Evolutionary conservation across 2,113 vertebrate species (phyloP).

Genomic region (Rhagologus leucostigma): DNA sequence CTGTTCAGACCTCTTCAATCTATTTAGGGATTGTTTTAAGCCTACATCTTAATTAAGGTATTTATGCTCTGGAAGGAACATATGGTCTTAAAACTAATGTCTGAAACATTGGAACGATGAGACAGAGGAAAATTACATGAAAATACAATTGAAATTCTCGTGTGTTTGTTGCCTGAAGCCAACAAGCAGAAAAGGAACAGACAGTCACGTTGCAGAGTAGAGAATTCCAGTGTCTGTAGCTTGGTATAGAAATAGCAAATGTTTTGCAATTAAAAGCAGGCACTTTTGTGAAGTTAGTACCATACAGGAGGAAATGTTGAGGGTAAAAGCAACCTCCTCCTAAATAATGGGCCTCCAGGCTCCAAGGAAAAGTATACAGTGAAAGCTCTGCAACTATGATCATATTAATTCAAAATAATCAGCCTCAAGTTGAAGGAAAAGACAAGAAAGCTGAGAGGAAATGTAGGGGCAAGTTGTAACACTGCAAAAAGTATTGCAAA

Average conservation of each 20-base stretch:
- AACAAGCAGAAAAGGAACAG: slow-evolving; percentile 13
- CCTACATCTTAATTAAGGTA: slow-evolving; percentile 9
- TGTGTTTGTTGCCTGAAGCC: slow-evolving; percentile 2
- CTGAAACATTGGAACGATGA: background rate
- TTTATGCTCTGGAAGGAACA: slow-evolving; percentile 1
- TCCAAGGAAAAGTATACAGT: background rate
- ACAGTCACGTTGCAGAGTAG: background rate
- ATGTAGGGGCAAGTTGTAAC: background rate
- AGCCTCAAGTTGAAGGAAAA: background rate
- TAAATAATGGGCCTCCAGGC: background rate
- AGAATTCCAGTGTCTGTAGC: background rate
- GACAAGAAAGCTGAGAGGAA: background rate
- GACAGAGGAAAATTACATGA: background rate
- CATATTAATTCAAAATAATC: background rate
- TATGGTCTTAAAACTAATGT: slow-evolving; percentile 6
- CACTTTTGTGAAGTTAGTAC: background rate
- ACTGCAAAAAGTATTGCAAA: background rate
- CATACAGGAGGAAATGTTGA: background rate
- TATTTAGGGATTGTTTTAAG: slow-evolving; percentile 5
- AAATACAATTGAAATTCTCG: background rate
- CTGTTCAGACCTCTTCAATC: background rate
- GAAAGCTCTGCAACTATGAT: background rate
- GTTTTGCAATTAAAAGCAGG: background rate
- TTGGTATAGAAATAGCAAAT: background rate
- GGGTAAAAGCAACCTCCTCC: background rate